Evolutionary conservation across 2,113 vertebrate genomes (phyloP).

Genomic region (Oxyura jamaicensis): DNA sequence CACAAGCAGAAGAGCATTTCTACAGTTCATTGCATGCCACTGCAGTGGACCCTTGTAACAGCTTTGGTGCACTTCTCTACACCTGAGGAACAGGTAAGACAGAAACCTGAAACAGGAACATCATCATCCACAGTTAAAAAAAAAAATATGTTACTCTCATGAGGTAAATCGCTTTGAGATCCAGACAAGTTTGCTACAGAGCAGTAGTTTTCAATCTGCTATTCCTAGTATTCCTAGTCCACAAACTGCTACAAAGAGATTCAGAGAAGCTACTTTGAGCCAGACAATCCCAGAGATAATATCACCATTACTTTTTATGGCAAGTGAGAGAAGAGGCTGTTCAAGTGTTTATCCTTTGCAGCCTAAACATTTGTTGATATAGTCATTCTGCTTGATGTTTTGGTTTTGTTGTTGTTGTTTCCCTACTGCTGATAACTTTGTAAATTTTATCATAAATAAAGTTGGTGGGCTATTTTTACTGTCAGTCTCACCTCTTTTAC

Average conservation of each 20-base stretch:
- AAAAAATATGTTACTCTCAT: background rate
- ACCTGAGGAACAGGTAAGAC: background rate
- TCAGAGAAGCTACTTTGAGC: background rate
- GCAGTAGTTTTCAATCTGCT: background rate
- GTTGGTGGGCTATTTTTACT: background rate
- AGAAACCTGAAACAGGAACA: too few relatives aligned
- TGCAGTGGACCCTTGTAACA: background rate
- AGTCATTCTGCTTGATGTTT: background rate
- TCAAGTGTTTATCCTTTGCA: background rate
- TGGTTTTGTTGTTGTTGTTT: background rate
- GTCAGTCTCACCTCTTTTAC: background rate
- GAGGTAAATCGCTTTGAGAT: background rate
- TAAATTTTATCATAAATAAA: background rate
- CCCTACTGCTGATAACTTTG: background rate
- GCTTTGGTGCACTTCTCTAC: background rate
- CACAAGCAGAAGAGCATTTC: background rate
- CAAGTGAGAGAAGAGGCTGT: background rate
- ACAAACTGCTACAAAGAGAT: background rate
- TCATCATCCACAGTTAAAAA: background rate
- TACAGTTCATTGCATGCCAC: background rate
- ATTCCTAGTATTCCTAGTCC: background rate
- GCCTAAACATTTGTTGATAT: background rate
- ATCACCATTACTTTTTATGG: background rate
- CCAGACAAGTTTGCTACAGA: background rate
- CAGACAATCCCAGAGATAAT: background rate